Evolutionary conservation across 2,888 invertebrate genomes (phyloP).

Genomic region (Eutolmus rufibarbis): DNA sequence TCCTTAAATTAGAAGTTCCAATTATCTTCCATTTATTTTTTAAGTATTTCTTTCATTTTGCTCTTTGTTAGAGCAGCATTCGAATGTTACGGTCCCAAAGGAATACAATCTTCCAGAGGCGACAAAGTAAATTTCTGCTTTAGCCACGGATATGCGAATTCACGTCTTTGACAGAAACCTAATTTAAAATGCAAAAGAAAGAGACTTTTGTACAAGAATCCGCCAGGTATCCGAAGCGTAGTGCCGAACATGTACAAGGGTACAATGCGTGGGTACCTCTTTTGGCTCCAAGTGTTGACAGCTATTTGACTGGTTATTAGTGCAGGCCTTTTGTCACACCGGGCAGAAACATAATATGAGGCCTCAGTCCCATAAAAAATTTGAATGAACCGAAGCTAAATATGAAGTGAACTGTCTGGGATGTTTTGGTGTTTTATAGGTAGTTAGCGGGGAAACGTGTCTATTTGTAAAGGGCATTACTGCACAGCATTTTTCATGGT

Average conservation of each 20-base stretch:
- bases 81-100: not conserved
- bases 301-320: conserved; percentile 38
- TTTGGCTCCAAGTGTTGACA: conserved; percentile 35
- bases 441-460: conserved; percentile 36
- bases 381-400: not conserved
- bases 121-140: conserved; percentile 41
- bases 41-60: not conserved
- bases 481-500: not conserved
- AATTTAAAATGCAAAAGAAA: conserved; percentile 42
- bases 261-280: conserved; percentile 28
- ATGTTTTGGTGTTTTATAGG: conserved; percentile 19
- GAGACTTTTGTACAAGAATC: conserved; percentile 4
- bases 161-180: conserved; percentile 35
- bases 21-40: not conserved
- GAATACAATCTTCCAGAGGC: conserved; percentile 15
- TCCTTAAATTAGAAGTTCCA: not conserved
- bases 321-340: conserved; percentile 32
- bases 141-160: conserved; percentile 35
- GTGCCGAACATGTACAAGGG: not conserved
- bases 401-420: conserved; percentile 11
- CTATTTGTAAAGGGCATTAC: conserved; percentile 13
- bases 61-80: not conserved
- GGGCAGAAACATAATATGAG: conserved; percentile 31
- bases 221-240: not conserved
- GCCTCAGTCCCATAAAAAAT: conserved; percentile 28